phyloP scores from a whole-genome alignment of 2,888 invertebrate genomes.

The Axea sp. region DNA sequence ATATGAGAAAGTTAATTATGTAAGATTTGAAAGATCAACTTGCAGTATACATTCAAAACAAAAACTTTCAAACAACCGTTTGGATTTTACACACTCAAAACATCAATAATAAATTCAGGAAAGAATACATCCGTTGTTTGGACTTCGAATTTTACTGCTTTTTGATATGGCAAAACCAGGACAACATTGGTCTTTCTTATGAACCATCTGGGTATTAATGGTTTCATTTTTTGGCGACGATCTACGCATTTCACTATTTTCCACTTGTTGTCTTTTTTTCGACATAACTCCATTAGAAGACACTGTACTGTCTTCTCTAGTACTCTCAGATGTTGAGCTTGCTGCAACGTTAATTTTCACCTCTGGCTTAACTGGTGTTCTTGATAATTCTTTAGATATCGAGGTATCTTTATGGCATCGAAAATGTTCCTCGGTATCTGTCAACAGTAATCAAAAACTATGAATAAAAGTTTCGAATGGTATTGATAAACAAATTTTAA shows the following conservation, averaged over 20 bases:
- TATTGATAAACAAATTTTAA: no score
- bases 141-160: constrained; percentile 76
- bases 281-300: constrained; percentile 40
- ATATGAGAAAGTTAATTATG: no score
- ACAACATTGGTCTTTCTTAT: constrained; percentile 80
- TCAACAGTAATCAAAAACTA: constrained; percentile 81
- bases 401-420: constrained; percentile 81
- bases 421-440: constrained; percentile 82
- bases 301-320: constrained; percentile 56
- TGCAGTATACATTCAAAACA: no score
- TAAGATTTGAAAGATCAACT: no score
- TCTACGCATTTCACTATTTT: constrained; percentile 45
- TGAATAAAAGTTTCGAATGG: no score
- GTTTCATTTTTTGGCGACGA: constrained; percentile 64
- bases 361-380: constrained; percentile 65
- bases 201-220: constrained; percentile 69
- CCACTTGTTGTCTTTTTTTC: constrained; percentile 21
- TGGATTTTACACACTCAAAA: no score
- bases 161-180: constrained; percentile 79
- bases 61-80: no score
- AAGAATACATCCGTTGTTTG: constrained; percentile 79
- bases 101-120: no score
- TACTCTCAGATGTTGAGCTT: constrained; percentile 64
- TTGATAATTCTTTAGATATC: constrained; percentile 67
- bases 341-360: constrained; percentile 61